These are phyloP conservation scores for Drosophila arizonae DNA, from an alignment of 1,140 invertebrate genomes.

Conservation along the genomic window DNA sequence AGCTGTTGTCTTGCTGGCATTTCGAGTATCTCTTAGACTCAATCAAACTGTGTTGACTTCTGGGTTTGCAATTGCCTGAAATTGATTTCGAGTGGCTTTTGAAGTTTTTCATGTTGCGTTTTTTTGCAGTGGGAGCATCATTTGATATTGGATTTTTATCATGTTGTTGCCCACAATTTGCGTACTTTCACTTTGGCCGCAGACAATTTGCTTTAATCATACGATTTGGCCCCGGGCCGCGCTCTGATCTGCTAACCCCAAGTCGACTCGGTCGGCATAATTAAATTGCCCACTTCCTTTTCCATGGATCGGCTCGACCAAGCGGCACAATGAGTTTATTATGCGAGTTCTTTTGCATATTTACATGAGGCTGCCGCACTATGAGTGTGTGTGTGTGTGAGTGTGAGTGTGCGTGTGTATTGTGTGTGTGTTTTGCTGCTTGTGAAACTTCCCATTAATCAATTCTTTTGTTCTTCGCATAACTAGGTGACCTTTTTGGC, in stretches of 20 bases:
- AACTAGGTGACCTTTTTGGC: constrained; percentile 69
- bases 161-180: constrained; percentile 26
- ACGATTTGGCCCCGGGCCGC: constrained; percentile 5
- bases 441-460: constrained; percentile 74
- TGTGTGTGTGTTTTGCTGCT: constrained; percentile 28
- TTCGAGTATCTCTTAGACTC: too few relatives aligned
- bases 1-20: too few relatives aligned
- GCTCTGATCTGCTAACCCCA: constrained; percentile 65
- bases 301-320: constrained; percentile 22
- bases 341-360: constrained; percentile 59
- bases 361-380: neutral
- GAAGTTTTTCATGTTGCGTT: constrained; percentile 21
- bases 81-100: constrained; percentile 37
- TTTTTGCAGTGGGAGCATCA: constrained; percentile 17
- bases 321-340: constrained; percentile 64
- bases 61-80: constrained; percentile 22
- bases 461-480: constrained; percentile 71
- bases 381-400: constrained; percentile 4
- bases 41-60: constrained; percentile 1
- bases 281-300: constrained; percentile 76
- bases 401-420: constrained; percentile 10
- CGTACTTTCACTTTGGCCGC: constrained; percentile 65
- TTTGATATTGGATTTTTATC: constrained; percentile 28
- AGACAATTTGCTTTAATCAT: constrained; percentile 60
- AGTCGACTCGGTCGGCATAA: constrained; percentile 46